phyloP scores from a whole-genome alignment of 2,888 invertebrate species.

The Drosophila fulvimacula region DNA sequence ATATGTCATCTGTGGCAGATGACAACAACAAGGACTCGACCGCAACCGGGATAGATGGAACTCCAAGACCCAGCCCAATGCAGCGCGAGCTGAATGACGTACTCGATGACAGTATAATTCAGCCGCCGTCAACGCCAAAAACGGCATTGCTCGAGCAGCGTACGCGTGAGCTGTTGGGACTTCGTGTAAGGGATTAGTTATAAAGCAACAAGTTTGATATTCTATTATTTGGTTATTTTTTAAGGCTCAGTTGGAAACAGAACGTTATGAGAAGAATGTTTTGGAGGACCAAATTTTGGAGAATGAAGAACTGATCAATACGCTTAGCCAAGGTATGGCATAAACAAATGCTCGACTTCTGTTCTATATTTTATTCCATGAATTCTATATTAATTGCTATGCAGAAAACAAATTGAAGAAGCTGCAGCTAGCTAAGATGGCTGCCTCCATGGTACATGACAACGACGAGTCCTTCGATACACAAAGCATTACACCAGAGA shows the following conservation, averaged over 20 bases:
- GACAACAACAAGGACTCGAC: neutral
- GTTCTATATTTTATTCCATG: neutral
- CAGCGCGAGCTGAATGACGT: neutral
- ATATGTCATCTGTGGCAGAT: neutral
- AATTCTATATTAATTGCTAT: neutral
- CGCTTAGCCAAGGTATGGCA: conserved; percentile 44
- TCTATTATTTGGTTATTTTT: no score
- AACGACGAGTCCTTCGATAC: conserved; percentile 10
- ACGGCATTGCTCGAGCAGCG: conserved; percentile 79
- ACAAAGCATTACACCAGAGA: conserved; percentile 22
- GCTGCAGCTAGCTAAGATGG: conserved; percentile 34
- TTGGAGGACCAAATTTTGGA: conserved; percentile 81
- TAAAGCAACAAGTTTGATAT: no score
- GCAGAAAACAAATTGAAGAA: conserved; percentile 45
- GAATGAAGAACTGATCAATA: conserved; percentile 65
- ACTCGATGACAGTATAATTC: neutral
- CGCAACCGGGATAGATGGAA: conserved; percentile 1
- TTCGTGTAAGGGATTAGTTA: conserved; percentile 66
- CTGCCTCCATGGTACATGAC: conserved; percentile 11
- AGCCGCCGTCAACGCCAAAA: conserved; percentile 50
- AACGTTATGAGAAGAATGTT: conserved; percentile 81
- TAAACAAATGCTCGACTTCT: neutral
- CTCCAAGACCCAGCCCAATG: neutral
- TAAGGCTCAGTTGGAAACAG: conserved; percentile 79
- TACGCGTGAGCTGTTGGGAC: conserved; percentile 76